These are phyloP conservation scores for Drosophila simulans DNA, from an alignment of 1,140 invertebrate species.

Conservation along the genomic window DNA sequence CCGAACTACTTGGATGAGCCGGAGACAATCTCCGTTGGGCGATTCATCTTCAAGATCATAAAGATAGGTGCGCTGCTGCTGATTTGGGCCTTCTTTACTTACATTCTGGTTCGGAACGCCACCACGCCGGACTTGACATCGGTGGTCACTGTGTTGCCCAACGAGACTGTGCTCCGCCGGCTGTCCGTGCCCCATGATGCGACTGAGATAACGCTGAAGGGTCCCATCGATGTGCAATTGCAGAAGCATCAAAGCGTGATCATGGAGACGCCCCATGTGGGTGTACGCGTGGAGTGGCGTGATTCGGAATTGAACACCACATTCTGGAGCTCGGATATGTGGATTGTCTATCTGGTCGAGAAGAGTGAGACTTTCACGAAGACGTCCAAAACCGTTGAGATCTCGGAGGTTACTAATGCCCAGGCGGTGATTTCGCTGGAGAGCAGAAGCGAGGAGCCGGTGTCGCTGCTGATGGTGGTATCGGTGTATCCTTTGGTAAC, in stretches of 20 bases:
- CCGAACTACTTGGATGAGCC: constrained; percentile 5
- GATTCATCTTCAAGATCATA: not conserved
- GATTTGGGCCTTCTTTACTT: constrained; percentile 8
- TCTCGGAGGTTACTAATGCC: not conserved
- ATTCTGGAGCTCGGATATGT: not conserved
- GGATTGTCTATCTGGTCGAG: constrained; percentile 2
- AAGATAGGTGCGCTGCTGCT: constrained; percentile 1
- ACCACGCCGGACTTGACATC: not conserved
- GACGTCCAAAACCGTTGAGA: not conserved
- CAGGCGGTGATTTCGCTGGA: not conserved
- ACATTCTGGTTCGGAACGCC: not conserved
- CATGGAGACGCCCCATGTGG: not conserved
- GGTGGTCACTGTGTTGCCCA: not conserved
- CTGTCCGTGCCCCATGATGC: constrained; percentile 25
- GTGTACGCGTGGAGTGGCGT: constrained; percentile 5
- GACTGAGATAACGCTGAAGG: not conserved
- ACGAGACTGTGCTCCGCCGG: not conserved
- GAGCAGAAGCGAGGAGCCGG: not conserved
- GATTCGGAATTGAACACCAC: not conserved
- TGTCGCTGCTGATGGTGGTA: constrained; percentile 14
- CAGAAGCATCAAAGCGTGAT: not conserved
- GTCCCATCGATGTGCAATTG: not conserved
- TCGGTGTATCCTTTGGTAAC: constrained; percentile 6
- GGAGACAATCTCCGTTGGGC: not conserved
- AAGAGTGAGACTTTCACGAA: accelerated